Conservation (phyloP, 2,888 invertebrate genomes). For the Empis livida region DNA sequence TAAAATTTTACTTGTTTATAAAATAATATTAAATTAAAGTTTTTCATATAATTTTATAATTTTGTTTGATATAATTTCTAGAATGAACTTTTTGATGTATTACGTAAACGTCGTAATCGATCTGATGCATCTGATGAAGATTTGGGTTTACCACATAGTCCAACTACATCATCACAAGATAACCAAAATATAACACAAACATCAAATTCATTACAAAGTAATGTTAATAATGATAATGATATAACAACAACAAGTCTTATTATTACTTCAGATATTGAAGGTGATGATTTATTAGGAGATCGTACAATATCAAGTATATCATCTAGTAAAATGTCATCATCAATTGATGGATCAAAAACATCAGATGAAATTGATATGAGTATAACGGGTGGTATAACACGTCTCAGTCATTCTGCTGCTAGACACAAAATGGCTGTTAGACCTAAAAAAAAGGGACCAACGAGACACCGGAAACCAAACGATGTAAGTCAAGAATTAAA, state of each 20-base stretch:
- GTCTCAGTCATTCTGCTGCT: conserved; percentile 67
- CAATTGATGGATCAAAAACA: conserved; percentile 11
- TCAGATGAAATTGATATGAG: conserved; percentile 29
- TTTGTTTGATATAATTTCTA: conserved; percentile 32
- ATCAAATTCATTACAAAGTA: conserved; percentile 32
- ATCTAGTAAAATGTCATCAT: conserved; percentile 14
- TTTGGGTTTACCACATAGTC: conserved; percentile 60
- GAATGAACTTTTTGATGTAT: conserved; percentile 65
- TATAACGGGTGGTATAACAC: conserved; percentile 33
- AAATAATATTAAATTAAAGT: too few relatives aligned
- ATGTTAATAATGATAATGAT: conserved; percentile 38
- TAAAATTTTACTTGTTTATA: too few relatives aligned
- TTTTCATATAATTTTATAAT: too few relatives aligned
- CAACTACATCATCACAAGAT: conserved; percentile 52
- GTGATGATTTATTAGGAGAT: conserved; percentile 9
- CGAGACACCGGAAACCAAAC: conserved; percentile 47
- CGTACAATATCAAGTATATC: conserved; percentile 11
- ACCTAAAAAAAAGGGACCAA: conserved; percentile 63
- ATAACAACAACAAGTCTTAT: conserved; percentile 41
- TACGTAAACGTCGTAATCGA: conserved; percentile 50
- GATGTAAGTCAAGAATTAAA: conserved; percentile 28
- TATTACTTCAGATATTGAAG: conserved; percentile 4
- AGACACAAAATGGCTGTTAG: conserved; percentile 68
- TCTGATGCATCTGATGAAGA: conserved; percentile 62
- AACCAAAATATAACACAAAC: conserved; percentile 3